Evolutionary conservation across 2,888 invertebrate genomes (phyloP).

Genomic region (Rotaria macrura): DNA sequence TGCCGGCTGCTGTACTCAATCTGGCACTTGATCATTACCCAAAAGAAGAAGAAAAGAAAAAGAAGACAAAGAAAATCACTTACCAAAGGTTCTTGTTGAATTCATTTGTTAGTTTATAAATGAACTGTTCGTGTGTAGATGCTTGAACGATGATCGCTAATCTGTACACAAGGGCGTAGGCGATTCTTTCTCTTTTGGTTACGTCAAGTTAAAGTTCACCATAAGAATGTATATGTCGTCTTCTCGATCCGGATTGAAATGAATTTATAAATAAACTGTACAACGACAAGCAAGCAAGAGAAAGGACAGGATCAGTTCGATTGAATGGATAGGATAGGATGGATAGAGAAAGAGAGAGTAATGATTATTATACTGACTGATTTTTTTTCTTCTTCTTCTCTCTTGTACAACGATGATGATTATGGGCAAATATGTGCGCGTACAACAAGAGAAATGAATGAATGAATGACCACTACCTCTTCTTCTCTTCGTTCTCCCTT

Average conservation of each 20-base stretch:
- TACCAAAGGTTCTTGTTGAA: background rate
- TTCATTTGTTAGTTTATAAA: background rate
- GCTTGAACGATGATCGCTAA: background rate
- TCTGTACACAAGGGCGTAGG: background rate
- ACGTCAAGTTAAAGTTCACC: background rate
- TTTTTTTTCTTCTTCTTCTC: background rate
- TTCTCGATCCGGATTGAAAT: background rate
- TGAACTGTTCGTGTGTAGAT: background rate
- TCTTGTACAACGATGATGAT: background rate
- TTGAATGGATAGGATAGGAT: background rate
- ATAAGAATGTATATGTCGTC: background rate
- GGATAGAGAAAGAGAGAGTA: background rate
- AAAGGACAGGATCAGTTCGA: background rate
- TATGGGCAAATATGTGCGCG: background rate
- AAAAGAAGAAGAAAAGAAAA: too few species aligned
- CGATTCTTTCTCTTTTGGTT: background rate
- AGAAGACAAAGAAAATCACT: background rate
- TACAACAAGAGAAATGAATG: background rate
- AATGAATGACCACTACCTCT: background rate
- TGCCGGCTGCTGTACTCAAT: background rate
- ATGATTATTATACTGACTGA: background rate
- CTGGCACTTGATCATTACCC: background rate
- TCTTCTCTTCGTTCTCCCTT: background rate
- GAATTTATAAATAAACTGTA: slow-evolving; percentile 4
- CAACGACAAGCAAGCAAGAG: background rate